Evolutionary conservation across 2,113 vertebrate species (phyloP).

Genomic region (Triplophysa siluroides): DNA sequence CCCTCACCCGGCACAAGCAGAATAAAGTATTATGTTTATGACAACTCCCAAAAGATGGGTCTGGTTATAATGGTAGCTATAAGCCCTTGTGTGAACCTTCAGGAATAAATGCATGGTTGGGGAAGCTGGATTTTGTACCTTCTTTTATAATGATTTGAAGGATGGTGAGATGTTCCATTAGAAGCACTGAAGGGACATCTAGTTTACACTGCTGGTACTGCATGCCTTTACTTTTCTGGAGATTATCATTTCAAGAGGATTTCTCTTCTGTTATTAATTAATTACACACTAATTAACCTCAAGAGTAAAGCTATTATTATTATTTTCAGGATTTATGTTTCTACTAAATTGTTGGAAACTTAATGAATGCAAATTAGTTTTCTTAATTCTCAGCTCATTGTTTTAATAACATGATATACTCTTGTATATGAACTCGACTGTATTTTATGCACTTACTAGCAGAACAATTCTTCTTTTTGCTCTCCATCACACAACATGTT

Average conservation of each 20-base stretch:
- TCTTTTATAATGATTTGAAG: neutral
- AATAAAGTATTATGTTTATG: neutral
- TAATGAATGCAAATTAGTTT: neutral
- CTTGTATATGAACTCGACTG: neutral
- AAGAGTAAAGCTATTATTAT: neutral
- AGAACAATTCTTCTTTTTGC: neutral
- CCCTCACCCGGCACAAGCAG: neutral
- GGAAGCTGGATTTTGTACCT: neutral
- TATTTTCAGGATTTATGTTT: neutral
- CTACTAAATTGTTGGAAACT: neutral
- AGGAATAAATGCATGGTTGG: neutral
- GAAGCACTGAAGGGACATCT: conserved; percentile 41
- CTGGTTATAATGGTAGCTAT: neutral
- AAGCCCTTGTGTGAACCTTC: neutral
- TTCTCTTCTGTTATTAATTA: conserved; percentile 12
- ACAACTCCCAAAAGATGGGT: neutral
- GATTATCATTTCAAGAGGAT: neutral
- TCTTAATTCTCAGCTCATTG: neutral
- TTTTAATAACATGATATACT: neutral
- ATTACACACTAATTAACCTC: neutral
- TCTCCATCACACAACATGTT: neutral
- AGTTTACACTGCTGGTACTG: conserved; percentile 29
- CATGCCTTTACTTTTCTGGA: neutral
- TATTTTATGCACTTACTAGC: neutral
- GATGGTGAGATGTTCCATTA: too few species aligned